Evolutionary conservation across 2,113 vertebrate species (phyloP).

Genomic region (Trinectes maculatus): DNA sequence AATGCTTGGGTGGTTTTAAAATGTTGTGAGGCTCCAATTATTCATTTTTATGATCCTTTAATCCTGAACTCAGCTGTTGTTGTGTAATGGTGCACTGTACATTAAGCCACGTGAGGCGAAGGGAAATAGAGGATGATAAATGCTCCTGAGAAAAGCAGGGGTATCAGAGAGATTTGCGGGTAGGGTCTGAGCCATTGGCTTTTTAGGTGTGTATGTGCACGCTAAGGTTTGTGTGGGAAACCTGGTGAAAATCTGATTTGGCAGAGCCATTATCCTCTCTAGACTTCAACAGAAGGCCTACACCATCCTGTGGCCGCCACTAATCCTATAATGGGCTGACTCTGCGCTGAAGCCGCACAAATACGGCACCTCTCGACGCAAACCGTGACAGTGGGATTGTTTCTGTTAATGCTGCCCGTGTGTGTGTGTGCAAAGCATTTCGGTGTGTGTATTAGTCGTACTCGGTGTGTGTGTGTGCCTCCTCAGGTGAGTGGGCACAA

Average conservation of each 20-base stretch:
- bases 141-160: constrained; percentile 28
- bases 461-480: constrained; percentile 36
- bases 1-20: constrained; percentile 29
- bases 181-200: constrained; percentile 33
- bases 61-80: constrained; percentile 28
- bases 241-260: constrained; percentile 66
- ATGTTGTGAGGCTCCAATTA: constrained; percentile 12
- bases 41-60: constrained; percentile 45
- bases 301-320: constrained; percentile 44
- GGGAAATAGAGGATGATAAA: constrained; percentile 20
- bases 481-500: constrained; percentile 72
- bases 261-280: constrained; percentile 67
- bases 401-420: constrained; percentile 49
- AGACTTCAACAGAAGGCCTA: constrained; percentile 59
- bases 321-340: constrained; percentile 77
- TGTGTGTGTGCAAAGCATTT: constrained; percentile 23
- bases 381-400: constrained; percentile 55
- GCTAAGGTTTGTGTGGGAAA: neutral
- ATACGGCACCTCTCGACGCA: constrained; percentile 52
- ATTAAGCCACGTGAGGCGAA: neutral
- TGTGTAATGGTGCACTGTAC: constrained; percentile 23
- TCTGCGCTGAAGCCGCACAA: constrained; percentile 62
- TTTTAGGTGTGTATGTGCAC: constrained; percentile 33
- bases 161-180: constrained; percentile 45
- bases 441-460: constrained; percentile 35